Evolutionary conservation across 2,797 vertebrate species (phyloP).

Genomic region (Acrocephalus scirpaceus): DNA sequence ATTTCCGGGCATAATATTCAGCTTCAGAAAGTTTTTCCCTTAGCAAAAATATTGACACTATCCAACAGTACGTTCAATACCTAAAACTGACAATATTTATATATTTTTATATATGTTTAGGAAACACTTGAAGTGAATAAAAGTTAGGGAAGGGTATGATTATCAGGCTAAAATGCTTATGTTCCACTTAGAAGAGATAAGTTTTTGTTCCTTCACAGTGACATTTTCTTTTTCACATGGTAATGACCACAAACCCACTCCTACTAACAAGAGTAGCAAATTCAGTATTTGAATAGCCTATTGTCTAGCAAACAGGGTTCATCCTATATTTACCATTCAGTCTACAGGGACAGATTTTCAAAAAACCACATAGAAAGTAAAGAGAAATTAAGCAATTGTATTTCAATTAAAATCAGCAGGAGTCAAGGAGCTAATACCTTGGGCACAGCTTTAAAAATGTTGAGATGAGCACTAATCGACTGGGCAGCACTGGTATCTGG

Average conservation of each 20-base stretch:
- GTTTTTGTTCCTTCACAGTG: background rate
- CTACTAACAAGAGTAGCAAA: background rate
- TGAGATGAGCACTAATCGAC: background rate
- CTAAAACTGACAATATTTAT: background rate
- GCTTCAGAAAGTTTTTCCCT: background rate
- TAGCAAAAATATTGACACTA: background rate
- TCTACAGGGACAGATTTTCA: background rate
- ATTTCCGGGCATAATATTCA: background rate
- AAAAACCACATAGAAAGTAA: background rate
- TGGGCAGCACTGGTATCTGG: background rate
- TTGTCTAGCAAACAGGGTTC: background rate
- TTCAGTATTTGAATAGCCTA: background rate
- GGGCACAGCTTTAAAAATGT: background rate
- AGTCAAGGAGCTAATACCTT: background rate
- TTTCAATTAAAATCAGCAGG: background rate
- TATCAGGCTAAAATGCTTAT: background rate
- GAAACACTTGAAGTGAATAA: background rate
- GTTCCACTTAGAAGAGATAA: background rate
- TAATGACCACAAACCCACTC: background rate
- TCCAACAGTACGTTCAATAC: background rate
- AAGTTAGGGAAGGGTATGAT: background rate
- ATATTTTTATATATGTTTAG: background rate
- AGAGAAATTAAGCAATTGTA: background rate
- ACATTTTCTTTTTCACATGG: background rate
- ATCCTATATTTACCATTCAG: background rate